phyloP scores from a whole-genome alignment of 2,888 invertebrate genomes.

The Pomacea canaliculata region DNA sequence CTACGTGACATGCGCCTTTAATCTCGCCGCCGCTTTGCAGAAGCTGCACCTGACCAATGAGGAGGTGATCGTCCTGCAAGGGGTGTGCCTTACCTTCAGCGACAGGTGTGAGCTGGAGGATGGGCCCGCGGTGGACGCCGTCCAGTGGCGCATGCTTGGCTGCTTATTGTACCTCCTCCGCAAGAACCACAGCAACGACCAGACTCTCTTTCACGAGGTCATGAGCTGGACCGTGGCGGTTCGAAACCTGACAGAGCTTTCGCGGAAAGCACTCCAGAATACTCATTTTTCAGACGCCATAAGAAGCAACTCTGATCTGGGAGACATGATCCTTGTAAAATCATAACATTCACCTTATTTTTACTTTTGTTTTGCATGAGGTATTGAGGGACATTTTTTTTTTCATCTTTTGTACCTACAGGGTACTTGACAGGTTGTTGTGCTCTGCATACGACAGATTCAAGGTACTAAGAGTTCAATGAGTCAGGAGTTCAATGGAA shows the following conservation, averaged over 20 bases:
- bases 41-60: conserved; percentile 11
- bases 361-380: not conserved
- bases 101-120: conserved; percentile 12
- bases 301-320: conserved; percentile 5
- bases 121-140: conserved; percentile 4
- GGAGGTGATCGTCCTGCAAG: conserved; percentile 18
- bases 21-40: conserved; percentile 1
- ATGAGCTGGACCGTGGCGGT: conserved; percentile 6
- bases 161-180: conserved; percentile 2
- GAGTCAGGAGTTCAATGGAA: too few species aligned
- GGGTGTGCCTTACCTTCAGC: conserved; percentile 13
- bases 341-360: too few species aligned
- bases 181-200: conserved; percentile 7
- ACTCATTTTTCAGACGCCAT: conserved; percentile 10
- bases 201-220: conserved; percentile 5
- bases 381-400: not conserved
- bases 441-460: too few species aligned
- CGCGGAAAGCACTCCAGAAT: conserved; percentile 2
- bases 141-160: conserved; percentile 21
- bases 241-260: conserved; percentile 14
- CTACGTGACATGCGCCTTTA: conserved; percentile 9
- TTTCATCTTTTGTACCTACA: too few species aligned
- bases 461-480: too few species aligned
- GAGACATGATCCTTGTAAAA: conserved; percentile 14
- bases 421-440: too few species aligned